Evolutionary conservation across 2,888 invertebrate species (phyloP).

Genomic region (Baronia brevicornis): DNA sequence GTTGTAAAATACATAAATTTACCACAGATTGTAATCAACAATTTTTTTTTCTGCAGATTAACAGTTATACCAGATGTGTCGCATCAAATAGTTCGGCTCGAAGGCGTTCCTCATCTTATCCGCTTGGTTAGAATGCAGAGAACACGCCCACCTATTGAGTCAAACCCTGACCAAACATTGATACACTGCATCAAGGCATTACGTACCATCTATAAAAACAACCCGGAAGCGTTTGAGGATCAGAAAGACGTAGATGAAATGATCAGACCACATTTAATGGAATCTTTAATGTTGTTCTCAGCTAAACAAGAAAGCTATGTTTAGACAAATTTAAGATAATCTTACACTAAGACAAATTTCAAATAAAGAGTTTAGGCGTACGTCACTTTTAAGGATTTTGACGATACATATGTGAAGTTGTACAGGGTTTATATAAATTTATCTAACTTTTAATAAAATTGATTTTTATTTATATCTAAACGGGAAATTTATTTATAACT

Average conservation of each 20-base stretch:
- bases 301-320: constrained; percentile 88
- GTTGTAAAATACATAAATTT: too few species aligned
- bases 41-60: constrained; percentile 58
- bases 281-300: constrained; percentile 86
- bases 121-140: constrained; percentile 78
- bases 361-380: too few species aligned
- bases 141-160: constrained; percentile 45
- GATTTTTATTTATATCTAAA: too few species aligned
- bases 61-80: constrained; percentile 81
- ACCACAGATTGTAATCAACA: neutral
- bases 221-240: constrained; percentile 52
- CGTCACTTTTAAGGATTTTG: too few species aligned
- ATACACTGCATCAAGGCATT: constrained; percentile 65
- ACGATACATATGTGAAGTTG: too few species aligned
- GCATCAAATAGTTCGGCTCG: constrained; percentile 80
- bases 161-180: constrained; percentile 60
- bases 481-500: too few species aligned
- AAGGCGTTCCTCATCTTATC: constrained; percentile 79
- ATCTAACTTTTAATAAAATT: too few species aligned
- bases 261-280: constrained; percentile 83
- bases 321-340: constrained; percentile 36
- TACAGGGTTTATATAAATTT: too few species aligned
- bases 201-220: constrained; percentile 62
- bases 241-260: constrained; percentile 81
- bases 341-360: too few species aligned